Conservation (phyloP, 2,797 vertebrate genomes). For the Calcarius lapponicus region DNA sequence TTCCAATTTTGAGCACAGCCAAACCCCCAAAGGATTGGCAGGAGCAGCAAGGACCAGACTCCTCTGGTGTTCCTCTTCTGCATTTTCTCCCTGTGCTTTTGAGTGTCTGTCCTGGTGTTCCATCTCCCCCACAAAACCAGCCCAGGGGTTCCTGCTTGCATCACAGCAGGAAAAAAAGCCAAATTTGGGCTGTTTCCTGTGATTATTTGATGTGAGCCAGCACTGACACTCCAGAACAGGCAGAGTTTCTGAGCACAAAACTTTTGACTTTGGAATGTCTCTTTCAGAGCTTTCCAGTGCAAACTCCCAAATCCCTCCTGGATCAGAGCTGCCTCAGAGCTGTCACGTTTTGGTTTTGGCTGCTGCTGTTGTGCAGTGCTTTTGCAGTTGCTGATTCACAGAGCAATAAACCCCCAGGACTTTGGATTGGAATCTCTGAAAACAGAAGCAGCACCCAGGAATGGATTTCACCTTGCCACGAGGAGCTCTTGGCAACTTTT, state of each 20-base stretch:
- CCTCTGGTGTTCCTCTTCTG: background rate
- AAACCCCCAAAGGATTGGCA: background rate
- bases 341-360: background rate
- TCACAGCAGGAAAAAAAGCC: background rate
- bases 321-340: background rate
- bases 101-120: background rate
- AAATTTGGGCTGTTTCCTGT: background rate
- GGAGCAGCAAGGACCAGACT: background rate
- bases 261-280: background rate
- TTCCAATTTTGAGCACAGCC: background rate
- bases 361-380: background rate
- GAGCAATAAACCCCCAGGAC: background rate
- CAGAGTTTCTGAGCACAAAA: background rate
- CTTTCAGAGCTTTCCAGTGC: background rate
- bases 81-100: background rate
- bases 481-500: background rate
- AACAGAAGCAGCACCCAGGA: background rate
- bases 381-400: background rate
- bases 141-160: background rate
- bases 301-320: background rate
- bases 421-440: background rate
- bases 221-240: background rate
- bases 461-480: background rate
- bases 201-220: background rate
- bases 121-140: background rate